phyloP scores from a whole-genome alignment of 2,113 vertebrate species.

The Corythornis cristatus region DNA sequence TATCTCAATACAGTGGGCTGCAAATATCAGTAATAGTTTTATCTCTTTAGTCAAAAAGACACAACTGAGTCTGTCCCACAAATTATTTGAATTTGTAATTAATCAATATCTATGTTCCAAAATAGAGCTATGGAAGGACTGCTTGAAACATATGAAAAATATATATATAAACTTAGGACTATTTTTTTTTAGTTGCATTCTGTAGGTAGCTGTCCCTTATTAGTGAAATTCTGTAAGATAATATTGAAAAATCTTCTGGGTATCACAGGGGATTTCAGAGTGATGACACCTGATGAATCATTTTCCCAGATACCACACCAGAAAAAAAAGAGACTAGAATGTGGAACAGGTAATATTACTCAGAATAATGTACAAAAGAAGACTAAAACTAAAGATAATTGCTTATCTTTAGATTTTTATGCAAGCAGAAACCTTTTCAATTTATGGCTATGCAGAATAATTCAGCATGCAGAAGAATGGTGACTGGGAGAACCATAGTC shows the following conservation, averaged over 20 bases:
- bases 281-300: not conserved
- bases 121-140: not conserved
- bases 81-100: not conserved
- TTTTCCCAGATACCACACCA: not conserved
- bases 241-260: not conserved
- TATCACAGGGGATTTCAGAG: not conserved
- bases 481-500: not conserved
- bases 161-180: not conserved
- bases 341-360: not conserved
- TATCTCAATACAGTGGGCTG: not conserved
- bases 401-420: not conserved
- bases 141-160: not conserved
- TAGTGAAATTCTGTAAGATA: not conserved
- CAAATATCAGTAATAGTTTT: not conserved
- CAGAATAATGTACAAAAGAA: not conserved
- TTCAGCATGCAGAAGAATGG: not conserved
- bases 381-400: not conserved
- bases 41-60: not conserved
- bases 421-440: not conserved
- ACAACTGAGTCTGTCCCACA: not conserved
- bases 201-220: not conserved
- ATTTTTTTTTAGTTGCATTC: not conserved
- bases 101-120: not conserved
- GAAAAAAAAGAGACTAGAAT: not conserved
- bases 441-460: not conserved